phyloP scores from a whole-genome alignment of 2,113 vertebrate species.

The Danionella cerebrum region DNA sequence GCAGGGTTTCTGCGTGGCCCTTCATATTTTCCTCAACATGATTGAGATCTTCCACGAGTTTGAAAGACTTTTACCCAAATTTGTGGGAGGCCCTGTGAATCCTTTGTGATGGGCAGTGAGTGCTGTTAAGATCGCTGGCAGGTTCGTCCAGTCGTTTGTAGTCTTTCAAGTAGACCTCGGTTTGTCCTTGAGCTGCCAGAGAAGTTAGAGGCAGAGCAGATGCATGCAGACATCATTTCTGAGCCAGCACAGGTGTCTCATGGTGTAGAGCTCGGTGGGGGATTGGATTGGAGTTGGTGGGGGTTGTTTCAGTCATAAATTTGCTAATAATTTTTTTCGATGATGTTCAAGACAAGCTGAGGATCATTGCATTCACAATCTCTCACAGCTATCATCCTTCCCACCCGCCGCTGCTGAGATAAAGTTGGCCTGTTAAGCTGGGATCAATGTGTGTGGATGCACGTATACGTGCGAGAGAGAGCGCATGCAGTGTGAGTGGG shows the following conservation, averaged over 20 bases:
- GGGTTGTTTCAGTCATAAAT: background rate
- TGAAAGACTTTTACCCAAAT: too few species aligned
- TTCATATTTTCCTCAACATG: too few species aligned
- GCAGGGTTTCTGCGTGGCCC: too few species aligned
- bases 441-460: slow-evolving; percentile 29
- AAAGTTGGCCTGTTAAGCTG: slow-evolving; percentile 18
- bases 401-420: slow-evolving; percentile 14
- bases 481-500: background rate
- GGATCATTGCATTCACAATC: slow-evolving; percentile 2
- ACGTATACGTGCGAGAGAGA: slow-evolving; percentile 16
- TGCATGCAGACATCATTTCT: background rate
- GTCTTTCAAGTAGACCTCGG: slow-evolving; percentile 9
- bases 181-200: background rate
- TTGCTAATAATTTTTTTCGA: background rate
- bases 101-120: too few species aligned
- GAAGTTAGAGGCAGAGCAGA: background rate
- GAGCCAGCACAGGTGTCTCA: slow-evolving; percentile 8
- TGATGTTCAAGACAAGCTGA: background rate
- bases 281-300: background rate
- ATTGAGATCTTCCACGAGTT: too few species aligned
- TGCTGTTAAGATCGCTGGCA: too few species aligned
- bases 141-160: background rate
- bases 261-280: background rate
- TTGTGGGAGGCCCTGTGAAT: too few species aligned
- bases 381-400: slow-evolving; percentile 2